Conservation (phyloP, 1,140 invertebrate genomes). For the Mycetomoellerius zeteki region DNA sequence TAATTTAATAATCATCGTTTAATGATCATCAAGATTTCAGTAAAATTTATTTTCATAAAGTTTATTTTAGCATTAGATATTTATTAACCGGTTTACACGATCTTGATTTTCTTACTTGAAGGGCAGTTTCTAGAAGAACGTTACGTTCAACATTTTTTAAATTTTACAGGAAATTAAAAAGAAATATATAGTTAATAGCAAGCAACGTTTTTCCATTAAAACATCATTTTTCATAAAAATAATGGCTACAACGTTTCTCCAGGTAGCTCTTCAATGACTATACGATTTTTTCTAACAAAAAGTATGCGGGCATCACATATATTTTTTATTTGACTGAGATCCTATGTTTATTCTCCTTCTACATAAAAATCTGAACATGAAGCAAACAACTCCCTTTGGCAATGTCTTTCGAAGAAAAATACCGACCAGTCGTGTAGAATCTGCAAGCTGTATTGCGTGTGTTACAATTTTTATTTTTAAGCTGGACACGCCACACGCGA, state of each 20-base stretch:
- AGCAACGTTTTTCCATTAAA: too few relatives aligned
- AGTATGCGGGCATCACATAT: not conserved
- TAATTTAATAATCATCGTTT: not conserved
- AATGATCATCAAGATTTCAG: not conserved
- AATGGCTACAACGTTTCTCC: too few relatives aligned
- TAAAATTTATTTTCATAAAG: not conserved
- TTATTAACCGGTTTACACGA: not conserved
- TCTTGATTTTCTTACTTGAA: not conserved
- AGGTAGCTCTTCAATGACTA: too few relatives aligned
- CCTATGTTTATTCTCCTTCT: not conserved
- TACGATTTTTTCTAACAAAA: not conserved
- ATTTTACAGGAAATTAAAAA: too few relatives aligned
- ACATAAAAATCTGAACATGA: not conserved
- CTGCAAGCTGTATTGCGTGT: not conserved
- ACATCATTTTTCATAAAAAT: too few relatives aligned
- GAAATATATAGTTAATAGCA: too few relatives aligned
- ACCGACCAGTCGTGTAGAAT: not conserved
- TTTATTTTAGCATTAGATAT: not conserved
- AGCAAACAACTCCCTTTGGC: not conserved
- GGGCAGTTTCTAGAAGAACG: too few relatives aligned
- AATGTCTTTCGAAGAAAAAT: not conserved
- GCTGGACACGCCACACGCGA: not conserved
- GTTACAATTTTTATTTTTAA: conserved; percentile 35
- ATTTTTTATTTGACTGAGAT: not conserved
- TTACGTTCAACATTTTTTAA: too few relatives aligned